Percentiles rank a stretch among this genome's conserved stretches.
These are phyloP conservation scores for Mimumesa dahlbomi DNA, from an alignment of 2,888 invertebrate species.

Conservation along the genomic window DNA sequence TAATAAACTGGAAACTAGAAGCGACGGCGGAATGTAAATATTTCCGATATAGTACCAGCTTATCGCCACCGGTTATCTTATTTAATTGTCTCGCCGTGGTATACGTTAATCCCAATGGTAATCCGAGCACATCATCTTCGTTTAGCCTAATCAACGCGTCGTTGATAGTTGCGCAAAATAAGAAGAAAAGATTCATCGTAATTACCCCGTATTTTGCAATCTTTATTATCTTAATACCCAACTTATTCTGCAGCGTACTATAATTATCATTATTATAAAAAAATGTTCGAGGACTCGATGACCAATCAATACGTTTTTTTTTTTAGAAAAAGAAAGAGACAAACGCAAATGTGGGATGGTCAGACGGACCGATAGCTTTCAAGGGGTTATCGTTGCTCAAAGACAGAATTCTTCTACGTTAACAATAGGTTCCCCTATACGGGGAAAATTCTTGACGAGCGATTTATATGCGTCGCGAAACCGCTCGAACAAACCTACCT, in stretches of 20 bases:
- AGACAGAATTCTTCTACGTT: slow-evolving; percentile 7
- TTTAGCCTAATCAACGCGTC: neutral
- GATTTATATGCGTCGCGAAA: slow-evolving; percentile 1
- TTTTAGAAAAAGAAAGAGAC: neutral
- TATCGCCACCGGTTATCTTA: slow-evolving; percentile 18
- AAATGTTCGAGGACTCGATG: too few species aligned
- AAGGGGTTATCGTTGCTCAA: slow-evolving; percentile 23
- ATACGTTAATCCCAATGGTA: too few species aligned
- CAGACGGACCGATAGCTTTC: neutral
- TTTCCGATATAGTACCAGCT: neutral
- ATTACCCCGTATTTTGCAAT: too few species aligned
- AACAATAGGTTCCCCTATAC: slow-evolving; percentile 18
- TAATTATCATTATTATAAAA: too few species aligned
- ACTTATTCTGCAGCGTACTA: too few species aligned
- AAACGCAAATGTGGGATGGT: neutral
- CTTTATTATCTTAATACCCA: too few species aligned
- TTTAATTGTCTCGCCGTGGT: neutral
- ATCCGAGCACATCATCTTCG: too few species aligned
- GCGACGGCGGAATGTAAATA: slow-evolving; percentile 28
- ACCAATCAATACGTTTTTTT: too few species aligned
- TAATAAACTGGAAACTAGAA: slow-evolving; percentile 21
- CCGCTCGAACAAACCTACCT: slow-evolving; percentile 2
- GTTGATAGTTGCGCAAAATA: neutral
- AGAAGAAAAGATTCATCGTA: too few species aligned
- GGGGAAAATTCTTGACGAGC: neutral